Base-by-base conservation (phyloP, 2,113 vertebrate species). In the Scomber japonicus region DNA sequence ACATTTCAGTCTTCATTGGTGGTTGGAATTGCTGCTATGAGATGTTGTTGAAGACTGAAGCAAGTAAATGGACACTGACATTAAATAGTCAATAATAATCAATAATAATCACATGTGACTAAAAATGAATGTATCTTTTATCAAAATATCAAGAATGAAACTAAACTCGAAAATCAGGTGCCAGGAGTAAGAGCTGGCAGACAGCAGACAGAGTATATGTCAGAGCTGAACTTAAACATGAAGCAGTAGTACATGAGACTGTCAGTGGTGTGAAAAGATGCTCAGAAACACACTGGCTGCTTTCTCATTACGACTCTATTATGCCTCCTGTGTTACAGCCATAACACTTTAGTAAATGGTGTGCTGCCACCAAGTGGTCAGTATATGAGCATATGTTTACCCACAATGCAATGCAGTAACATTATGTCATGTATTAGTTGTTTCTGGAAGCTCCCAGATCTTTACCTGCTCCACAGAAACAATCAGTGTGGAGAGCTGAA, bases 331-430 rank as follows among this genome's bases (percentile, higher is more conserved):
- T 48, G 31, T 24, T 54, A 16, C 8, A 64, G 35, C 35, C 2
- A 4, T 30, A 13, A 24, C 9, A 21, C 55, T 30, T 6, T 3
- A 21, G 45, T 10, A 63, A 40, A 53, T 24, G 11, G 12, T 67
- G 56, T 73, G 49, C 74, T 78, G 75, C 74, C 81, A 62, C 69
- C 81, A 46, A 62, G 81, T 83, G 81, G 75, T 50, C 19, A 49
- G 19, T 11, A 6, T 3, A 16, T 49, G 45, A 53, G 3, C 35
- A 51, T 3, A 7, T 1, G 15, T 44, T 44, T 61, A 71, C 61
- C 74, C 62, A 72, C 40, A 77, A 54, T 77, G 66, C 72, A 71
- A 30, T 54, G 5, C 21, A 50, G 5, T 40, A 30, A 15, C 30
- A 70, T 75, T 17, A 75, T 30, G 30, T 71, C 54, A 60, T 53